Conservation (phyloP, 2,113 vertebrate genomes). For the Anser brachyrhynchus region DNA sequence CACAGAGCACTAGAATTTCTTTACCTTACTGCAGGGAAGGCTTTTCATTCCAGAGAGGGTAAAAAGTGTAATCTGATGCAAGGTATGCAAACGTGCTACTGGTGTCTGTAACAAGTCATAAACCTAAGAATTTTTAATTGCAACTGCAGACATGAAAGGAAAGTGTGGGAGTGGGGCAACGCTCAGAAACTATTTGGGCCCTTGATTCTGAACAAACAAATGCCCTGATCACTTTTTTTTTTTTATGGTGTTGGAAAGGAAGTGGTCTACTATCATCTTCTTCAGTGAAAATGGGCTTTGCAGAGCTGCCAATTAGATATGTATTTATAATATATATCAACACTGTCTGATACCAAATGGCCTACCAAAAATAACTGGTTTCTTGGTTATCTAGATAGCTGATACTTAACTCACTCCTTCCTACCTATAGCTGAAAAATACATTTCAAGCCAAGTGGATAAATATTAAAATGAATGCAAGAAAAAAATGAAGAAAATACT, state of each 20-base stretch:
- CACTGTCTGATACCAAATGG: background rate
- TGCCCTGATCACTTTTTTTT: background rate
- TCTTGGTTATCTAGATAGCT: background rate
- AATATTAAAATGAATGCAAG: background rate
- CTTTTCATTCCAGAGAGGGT: background rate
- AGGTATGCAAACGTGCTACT: background rate
- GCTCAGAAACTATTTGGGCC: background rate
- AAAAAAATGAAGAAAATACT: background rate
- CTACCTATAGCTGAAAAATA: background rate
- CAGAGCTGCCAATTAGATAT: background rate
- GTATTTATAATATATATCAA: background rate
- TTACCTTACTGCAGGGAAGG: background rate
- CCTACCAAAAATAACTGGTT: background rate
- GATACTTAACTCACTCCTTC: background rate
- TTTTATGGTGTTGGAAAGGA: background rate
- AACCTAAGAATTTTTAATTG: background rate
- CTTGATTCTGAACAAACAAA: background rate
- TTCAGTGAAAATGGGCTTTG: background rate
- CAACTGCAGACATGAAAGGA: background rate
- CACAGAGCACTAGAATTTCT: background rate
- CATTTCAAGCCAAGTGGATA: background rate
- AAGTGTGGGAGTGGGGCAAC: rapidly evolving
- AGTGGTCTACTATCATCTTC: background rate
- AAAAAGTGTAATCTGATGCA: rapidly evolving
- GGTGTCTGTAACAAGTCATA: background rate